phyloP scores from a whole-genome alignment of 2,888 invertebrate genomes.

The Troides aeacus region DNA sequence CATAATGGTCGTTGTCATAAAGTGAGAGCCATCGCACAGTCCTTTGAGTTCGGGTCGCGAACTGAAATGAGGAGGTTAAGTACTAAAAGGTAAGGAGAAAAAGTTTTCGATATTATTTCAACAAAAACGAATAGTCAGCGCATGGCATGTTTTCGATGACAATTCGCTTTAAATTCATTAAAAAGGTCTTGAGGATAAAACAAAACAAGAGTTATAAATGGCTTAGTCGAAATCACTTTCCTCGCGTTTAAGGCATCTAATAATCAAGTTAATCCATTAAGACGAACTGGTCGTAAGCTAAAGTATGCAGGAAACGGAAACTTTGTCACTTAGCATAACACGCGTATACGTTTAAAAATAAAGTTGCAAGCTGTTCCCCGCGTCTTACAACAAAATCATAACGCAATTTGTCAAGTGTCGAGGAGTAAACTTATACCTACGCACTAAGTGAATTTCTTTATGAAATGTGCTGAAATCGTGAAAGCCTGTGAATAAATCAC shows the following conservation, averaged over 20 bases:
- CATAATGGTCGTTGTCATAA: too few relatives aligned
- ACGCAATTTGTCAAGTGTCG: conserved; percentile 66
- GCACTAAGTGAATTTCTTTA: conserved; percentile 23
- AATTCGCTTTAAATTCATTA: conserved; percentile 1
- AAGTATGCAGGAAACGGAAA: conserved; percentile 39
- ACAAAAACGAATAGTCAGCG: not conserved
- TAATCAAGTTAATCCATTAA: conserved; percentile 39
- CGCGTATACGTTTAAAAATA: conserved; percentile 51
- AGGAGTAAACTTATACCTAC: conserved; percentile 34
- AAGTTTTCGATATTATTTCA: not conserved
- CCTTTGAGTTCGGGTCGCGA: too few relatives aligned
- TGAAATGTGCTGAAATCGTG: conserved; percentile 1
- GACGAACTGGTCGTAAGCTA: conserved; percentile 29
- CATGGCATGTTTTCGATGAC: not conserved
- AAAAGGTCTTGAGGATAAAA: conserved; percentile 4
- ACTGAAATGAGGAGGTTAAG: too few relatives aligned
- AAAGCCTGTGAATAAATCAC: not conserved
- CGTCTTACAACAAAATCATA: conserved; percentile 60
- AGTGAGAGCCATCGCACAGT: too few relatives aligned
- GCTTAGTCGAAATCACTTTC: conserved; percentile 31
- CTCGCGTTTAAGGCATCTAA: conserved; percentile 31
- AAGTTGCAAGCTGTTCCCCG: conserved; percentile 51
- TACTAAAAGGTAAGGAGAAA: too few relatives aligned
- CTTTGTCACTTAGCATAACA: conserved; percentile 48
- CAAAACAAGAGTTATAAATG: conserved; percentile 16